phyloP scores from a whole-genome alignment of 2,113 vertebrate genomes.

The Sisor rabdophorus region DNA sequence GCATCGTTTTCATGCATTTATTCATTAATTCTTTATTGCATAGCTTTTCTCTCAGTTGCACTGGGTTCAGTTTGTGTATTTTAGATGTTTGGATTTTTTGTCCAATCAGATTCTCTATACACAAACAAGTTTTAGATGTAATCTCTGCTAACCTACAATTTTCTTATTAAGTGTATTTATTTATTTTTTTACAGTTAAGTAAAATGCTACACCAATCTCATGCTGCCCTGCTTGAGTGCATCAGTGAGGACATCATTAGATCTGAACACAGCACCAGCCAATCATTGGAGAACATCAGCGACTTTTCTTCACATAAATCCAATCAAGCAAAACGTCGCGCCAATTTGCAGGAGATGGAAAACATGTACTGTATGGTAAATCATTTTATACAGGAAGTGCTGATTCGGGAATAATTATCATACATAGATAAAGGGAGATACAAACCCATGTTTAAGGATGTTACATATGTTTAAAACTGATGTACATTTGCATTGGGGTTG shows the following conservation, averaged over 20 bases:
- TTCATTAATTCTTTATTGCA: too few relatives aligned
- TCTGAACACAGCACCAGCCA: slow-evolving; percentile 56
- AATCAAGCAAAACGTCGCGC: slow-evolving; percentile 67
- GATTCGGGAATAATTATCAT: too few relatives aligned
- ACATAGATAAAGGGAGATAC: too few relatives aligned
- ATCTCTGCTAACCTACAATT: background rate
- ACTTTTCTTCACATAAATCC: slow-evolving; percentile 56
- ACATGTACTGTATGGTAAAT: slow-evolving; percentile 70
- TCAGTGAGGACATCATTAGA: slow-evolving; percentile 71
- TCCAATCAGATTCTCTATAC: too few relatives aligned
- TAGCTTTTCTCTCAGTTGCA: too few relatives aligned
- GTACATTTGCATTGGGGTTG: too few relatives aligned
- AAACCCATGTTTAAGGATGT: too few relatives aligned
- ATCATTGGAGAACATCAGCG: slow-evolving; percentile 65
- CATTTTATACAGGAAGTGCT: background rate
- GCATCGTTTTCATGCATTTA: too few relatives aligned
- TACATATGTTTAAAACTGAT: too few relatives aligned
- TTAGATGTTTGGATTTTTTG: too few relatives aligned
- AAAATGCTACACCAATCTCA: slow-evolving; percentile 68
- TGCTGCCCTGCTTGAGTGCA: slow-evolving; percentile 66
- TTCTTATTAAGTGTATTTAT: background rate
- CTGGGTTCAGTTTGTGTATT: too few relatives aligned
- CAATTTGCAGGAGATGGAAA: slow-evolving; percentile 76
- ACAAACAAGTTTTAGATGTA: too few relatives aligned
- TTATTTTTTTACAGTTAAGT: slow-evolving; percentile 61